These are phyloP conservation scores for Argyresthia goedartella DNA, from an alignment of 2,888 invertebrate species.

Conservation along the genomic window DNA sequence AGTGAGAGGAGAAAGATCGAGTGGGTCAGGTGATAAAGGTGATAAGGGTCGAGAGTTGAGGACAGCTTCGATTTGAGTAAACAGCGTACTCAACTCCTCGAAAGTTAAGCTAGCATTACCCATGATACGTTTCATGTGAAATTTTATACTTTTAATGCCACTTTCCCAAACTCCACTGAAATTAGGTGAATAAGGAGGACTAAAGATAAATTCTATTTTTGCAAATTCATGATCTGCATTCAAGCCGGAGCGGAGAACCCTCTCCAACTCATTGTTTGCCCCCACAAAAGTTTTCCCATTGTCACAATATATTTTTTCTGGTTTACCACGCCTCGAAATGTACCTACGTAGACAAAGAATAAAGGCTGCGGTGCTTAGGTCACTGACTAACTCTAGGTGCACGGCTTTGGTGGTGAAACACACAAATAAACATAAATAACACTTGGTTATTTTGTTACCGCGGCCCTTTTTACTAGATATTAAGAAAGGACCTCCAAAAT, in stretches of 20 bases:
- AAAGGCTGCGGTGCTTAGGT: slow-evolving; percentile 7
- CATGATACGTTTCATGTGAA: background rate
- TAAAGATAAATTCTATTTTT: background rate
- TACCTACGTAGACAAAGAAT: slow-evolving; percentile 8
- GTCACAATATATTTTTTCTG: slow-evolving; percentile 7
- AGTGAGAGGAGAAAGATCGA: background rate
- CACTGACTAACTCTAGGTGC: slow-evolving; percentile 9
- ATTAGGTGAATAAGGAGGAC: background rate
- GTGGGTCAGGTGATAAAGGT: background rate
- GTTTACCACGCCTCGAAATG: slow-evolving; percentile 8
- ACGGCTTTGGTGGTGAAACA: slow-evolving; percentile 8
- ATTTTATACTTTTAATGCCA: background rate
- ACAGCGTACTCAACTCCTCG: background rate
- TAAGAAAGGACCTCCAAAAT: slow-evolving; percentile 7
- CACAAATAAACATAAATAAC: slow-evolving; percentile 9
- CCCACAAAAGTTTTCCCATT: slow-evolving; percentile 8
- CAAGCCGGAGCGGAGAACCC: slow-evolving; percentile 1
- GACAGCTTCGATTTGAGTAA: too few relatives aligned
- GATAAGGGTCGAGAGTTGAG: background rate
- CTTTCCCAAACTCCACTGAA: background rate
- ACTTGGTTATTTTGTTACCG: slow-evolving; percentile 1
- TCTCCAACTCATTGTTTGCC: slow-evolving; percentile 3
- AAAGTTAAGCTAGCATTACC: background rate
- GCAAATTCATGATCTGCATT: background rate
- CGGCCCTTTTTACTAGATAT: slow-evolving; percentile 5